Evolutionary conservation across 2,888 invertebrate species (phyloP).

Genomic region (Agrotis ipsilon): DNA sequence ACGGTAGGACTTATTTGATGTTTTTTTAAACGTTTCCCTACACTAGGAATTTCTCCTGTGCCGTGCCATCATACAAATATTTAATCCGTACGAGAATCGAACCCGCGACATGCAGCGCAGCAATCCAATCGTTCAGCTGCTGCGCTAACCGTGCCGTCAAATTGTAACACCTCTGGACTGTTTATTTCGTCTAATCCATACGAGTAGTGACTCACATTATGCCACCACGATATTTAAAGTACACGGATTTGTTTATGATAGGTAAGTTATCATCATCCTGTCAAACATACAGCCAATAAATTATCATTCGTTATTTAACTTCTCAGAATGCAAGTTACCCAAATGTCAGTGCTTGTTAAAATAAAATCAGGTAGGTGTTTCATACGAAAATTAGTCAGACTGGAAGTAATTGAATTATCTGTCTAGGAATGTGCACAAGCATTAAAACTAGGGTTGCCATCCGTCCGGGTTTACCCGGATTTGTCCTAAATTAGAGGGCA

Average conservation of each 20-base stretch:
- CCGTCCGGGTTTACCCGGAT: too few relatives aligned
- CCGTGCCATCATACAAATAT: too few relatives aligned
- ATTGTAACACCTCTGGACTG: background rate
- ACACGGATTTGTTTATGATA: too few relatives aligned
- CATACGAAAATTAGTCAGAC: slow-evolving; percentile 6
- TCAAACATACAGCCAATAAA: background rate
- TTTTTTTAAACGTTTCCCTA: too few relatives aligned
- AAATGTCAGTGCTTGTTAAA: slow-evolving; percentile 32
- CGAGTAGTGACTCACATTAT: slow-evolving; percentile 2
- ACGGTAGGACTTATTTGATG: too few relatives aligned
- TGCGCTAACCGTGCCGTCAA: too few relatives aligned
- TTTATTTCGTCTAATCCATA: background rate
- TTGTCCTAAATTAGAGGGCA: too few relatives aligned
- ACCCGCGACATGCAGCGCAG: too few relatives aligned
- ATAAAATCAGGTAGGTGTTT: background rate
- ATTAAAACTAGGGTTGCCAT: too few relatives aligned
- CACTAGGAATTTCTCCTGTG: too few relatives aligned
- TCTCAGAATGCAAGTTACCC: slow-evolving; percentile 15
- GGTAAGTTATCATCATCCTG: background rate
- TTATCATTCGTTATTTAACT: slow-evolving; percentile 16
- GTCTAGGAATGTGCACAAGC: background rate
- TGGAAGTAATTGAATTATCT: slow-evolving; percentile 18
- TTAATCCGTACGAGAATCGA: too few relatives aligned
- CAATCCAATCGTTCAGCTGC: too few relatives aligned
- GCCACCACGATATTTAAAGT: background rate